Conservation (phyloP, 2,113 vertebrate genomes). For the Benitochromis conjunctus region DNA sequence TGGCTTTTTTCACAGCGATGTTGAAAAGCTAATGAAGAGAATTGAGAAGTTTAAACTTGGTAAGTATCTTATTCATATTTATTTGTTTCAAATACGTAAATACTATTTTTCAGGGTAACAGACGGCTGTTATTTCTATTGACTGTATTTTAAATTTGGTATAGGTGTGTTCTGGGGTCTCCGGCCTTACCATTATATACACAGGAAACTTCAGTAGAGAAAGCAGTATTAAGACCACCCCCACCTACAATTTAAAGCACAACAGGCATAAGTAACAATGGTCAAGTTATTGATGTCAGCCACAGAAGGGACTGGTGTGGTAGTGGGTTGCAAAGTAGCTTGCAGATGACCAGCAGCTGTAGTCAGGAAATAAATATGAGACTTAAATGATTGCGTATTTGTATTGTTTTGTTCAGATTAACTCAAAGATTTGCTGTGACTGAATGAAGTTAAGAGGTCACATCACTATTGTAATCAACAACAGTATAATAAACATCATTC, state of each 20-base stretch:
- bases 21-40: background rate
- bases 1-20: background rate
- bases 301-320: background rate
- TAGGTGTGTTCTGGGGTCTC: background rate
- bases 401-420: background rate
- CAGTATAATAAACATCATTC: background rate
- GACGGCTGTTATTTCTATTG: background rate
- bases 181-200: background rate
- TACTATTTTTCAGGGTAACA: background rate
- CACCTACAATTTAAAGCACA: background rate
- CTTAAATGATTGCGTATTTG: background rate
- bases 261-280: background rate
- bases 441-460: background rate
- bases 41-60: background rate
- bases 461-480: background rate
- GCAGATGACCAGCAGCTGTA: background rate
- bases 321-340: background rate
- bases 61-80: background rate
- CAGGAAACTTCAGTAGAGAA: background rate
- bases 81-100: background rate
- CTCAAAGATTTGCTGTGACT: background rate
- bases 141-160: background rate
- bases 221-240: background rate
- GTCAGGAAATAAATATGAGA: background rate
- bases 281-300: background rate